These are phyloP conservation scores for Phytoseiulus persimilis DNA, from an alignment of 2,888 invertebrate species.

Conservation along the genomic window DNA sequence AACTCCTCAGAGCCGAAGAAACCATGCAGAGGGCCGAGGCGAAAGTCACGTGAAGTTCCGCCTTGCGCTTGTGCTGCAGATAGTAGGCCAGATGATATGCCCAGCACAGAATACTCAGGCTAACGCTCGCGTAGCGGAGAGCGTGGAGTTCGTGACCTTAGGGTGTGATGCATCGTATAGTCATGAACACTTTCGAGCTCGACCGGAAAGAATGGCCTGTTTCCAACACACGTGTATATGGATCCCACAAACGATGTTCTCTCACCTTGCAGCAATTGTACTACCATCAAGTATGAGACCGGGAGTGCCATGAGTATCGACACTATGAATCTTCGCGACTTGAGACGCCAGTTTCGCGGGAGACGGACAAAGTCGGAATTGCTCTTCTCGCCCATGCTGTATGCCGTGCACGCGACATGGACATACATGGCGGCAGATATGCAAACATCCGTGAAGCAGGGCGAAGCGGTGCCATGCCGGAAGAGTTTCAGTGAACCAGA, in stretches of 20 bases:
- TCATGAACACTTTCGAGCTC: not conserved
- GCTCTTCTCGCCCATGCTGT: slow-evolving; percentile 15
- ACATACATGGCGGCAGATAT: not conserved
- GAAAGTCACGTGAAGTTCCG: slow-evolving; percentile 16
- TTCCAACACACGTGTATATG: not conserved
- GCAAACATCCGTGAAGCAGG: slow-evolving; percentile 16
- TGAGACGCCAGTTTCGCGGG: slow-evolving; percentile 12
- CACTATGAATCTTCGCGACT: not conserved
- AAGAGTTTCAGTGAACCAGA: not conserved
- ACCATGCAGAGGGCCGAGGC: not conserved
- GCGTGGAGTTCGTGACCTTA: slow-evolving; percentile 27
- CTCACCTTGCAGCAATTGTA: slow-evolving; percentile 23
- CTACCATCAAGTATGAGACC: not conserved
- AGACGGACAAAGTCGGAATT: slow-evolving; percentile 6
- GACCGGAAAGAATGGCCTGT: not conserved
- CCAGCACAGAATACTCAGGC: not conserved
- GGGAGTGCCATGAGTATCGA: slow-evolving; percentile 14
- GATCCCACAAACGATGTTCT: not conserved
- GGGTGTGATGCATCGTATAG: not conserved
- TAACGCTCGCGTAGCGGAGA: not conserved
- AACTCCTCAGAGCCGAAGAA: slow-evolving; percentile 12
- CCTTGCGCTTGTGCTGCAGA: slow-evolving; percentile 25
- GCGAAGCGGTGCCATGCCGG: slow-evolving; percentile 14
- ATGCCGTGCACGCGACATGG: slow-evolving; percentile 16
- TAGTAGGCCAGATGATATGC: slow-evolving; percentile 34